Evolutionary conservation across 2,113 vertebrate species (phyloP).

Genomic region (Seriola dumerili): DNA sequence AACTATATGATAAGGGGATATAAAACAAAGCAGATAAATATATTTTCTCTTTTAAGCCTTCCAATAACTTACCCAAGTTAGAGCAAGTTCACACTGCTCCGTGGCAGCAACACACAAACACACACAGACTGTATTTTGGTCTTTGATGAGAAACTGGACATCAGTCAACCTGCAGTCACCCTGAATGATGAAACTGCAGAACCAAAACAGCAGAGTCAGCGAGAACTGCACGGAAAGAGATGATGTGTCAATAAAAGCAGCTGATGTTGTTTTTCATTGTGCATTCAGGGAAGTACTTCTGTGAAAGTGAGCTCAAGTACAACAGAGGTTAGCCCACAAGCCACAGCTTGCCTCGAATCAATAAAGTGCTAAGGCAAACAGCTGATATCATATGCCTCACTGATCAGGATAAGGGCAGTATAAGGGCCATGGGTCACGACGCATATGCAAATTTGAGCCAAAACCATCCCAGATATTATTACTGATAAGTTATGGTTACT

Average conservation of each 20-base stretch:
- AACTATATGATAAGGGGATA: constrained; percentile 45
- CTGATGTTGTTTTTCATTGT: constrained; percentile 66
- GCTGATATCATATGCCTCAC: constrained; percentile 8
- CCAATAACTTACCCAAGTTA: constrained; percentile 23
- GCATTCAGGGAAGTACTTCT: constrained; percentile 19
- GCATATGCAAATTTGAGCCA: neutral
- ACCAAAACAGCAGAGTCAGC: constrained; percentile 49
- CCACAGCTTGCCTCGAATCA: constrained; percentile 40
- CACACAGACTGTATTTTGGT: constrained; percentile 1
- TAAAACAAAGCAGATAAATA: constrained; percentile 11
- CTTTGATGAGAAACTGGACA: constrained; percentile 32
- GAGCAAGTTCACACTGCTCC: neutral
- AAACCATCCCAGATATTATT: neutral
- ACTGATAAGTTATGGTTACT: too few species aligned
- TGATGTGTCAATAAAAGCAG: constrained; percentile 57
- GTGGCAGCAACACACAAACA: constrained; percentile 3
- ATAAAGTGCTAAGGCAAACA: constrained; percentile 31
- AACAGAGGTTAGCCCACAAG: constrained; percentile 26
- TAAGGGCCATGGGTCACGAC: neutral
- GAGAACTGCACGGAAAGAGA: constrained; percentile 17
- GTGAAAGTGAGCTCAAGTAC: constrained; percentile 21
- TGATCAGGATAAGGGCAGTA: constrained; percentile 11
- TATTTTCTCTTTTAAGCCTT: neutral
- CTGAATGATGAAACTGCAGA: constrained; percentile 50
- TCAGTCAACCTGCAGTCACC: constrained; percentile 27